Evolutionary conservation across 2,797 vertebrate species (phyloP).

Genomic region (Etheostoma nigrum): DNA sequence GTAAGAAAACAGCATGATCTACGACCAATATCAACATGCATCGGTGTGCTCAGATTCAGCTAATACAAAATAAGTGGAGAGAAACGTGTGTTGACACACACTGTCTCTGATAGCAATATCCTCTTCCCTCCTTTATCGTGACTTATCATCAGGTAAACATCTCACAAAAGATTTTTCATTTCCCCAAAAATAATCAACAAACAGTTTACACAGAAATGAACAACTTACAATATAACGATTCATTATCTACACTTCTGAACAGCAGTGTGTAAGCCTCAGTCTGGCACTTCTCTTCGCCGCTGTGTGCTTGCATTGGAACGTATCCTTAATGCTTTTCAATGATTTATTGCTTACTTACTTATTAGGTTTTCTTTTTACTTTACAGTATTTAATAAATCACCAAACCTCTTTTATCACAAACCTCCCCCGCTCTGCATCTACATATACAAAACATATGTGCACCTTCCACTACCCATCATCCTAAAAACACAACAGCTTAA

Average conservation of each 20-base stretch:
- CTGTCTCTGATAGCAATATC: too few species aligned
- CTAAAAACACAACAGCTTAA: neutral
- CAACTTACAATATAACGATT: conserved; percentile 8
- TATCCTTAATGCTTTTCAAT: neutral
- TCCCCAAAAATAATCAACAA: neutral
- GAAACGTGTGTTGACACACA: neutral
- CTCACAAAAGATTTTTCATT: conserved; percentile 4
- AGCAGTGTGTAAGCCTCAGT: neutral
- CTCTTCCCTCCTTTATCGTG: neutral
- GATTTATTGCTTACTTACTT: neutral
- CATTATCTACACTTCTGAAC: conserved; percentile 7
- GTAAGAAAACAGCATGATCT: neutral
- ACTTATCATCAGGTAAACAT: neutral
- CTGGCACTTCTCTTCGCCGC: neutral
- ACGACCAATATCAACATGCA: neutral
- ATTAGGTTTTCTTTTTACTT: neutral
- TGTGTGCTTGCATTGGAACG: neutral
- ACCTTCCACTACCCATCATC: neutral
- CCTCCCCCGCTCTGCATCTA: neutral
- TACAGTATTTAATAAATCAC: neutral
- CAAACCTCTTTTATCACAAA: neutral
- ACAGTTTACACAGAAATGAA: neutral
- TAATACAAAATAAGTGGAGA: neutral
- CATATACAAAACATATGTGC: neutral
- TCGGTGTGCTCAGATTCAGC: neutral